Evolutionary conservation across 2,888 invertebrate genomes (phyloP).

Genomic region (Pseudococcus jackbeardsleyi): DNA sequence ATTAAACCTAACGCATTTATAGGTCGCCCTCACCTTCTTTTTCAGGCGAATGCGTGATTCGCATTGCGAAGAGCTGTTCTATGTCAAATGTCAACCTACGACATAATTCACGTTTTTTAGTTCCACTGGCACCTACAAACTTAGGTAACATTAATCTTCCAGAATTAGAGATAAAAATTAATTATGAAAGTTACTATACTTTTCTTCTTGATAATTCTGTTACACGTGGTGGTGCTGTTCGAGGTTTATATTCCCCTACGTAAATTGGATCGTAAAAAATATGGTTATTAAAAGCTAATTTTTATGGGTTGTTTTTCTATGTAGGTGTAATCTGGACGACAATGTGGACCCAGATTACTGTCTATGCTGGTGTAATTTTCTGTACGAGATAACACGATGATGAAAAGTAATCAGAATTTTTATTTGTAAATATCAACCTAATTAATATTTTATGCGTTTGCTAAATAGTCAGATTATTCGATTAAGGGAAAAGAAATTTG

Average conservation of each 20-base stretch:
- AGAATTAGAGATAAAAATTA: slow-evolving; percentile 64
- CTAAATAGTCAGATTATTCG: no score
- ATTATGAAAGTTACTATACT: slow-evolving; percentile 60
- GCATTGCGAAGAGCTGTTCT: slow-evolving; percentile 62
- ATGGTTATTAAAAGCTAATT: not conserved
- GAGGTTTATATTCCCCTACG: not conserved
- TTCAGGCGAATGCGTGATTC: slow-evolving; percentile 59
- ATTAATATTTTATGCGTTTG: no score
- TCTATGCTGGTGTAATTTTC: no score
- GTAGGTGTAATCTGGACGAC: no score
- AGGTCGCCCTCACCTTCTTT: slow-evolving; percentile 43
- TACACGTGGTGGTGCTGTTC: slow-evolving; percentile 1
- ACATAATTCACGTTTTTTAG: slow-evolving; percentile 64
- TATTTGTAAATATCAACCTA: no score
- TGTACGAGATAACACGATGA: no score
- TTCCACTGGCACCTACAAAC: slow-evolving; percentile 51
- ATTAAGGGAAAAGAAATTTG: no score
- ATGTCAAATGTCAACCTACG: slow-evolving; percentile 64
- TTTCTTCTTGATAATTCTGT: slow-evolving; percentile 41
- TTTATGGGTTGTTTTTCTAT: not conserved
- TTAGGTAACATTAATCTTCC: slow-evolving; percentile 60
- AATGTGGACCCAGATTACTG: no score
- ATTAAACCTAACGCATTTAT: slow-evolving; percentile 47
- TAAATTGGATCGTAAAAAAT: slow-evolving; percentile 21
- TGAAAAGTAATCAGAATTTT: no score